Percentiles rank a stretch among this genome's conserved stretches.
These are phyloP conservation scores for Melanophora roralis DNA, from an alignment of 2,888 invertebrate genomes.

Conservation along the genomic window DNA sequence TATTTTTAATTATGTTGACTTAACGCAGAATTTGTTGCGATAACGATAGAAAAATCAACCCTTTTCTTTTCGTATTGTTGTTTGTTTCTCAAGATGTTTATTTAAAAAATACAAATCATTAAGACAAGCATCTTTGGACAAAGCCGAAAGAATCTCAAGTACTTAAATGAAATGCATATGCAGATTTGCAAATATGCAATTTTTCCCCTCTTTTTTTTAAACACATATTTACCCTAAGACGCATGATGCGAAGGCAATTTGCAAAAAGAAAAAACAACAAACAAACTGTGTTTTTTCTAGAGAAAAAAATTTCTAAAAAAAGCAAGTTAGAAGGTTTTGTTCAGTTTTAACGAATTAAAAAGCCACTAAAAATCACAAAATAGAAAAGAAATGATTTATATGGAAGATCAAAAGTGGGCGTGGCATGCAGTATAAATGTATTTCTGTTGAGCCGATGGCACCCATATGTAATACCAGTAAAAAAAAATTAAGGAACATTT, in stretches of 20 bases:
- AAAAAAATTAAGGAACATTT: too few relatives aligned
- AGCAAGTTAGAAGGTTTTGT: too few relatives aligned
- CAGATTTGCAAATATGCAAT: neutral
- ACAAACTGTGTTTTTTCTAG: too few relatives aligned
- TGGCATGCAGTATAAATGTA: too few relatives aligned
- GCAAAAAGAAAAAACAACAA: too few relatives aligned
- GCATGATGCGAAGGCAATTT: neutral
- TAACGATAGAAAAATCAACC: neutral
- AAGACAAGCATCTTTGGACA: constrained; percentile 34
- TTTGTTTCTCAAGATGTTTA: constrained; percentile 7
- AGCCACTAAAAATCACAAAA: too few relatives aligned
- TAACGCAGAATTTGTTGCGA: neutral
- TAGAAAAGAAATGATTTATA: too few relatives aligned
- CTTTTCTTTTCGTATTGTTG: neutral
- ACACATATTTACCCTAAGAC: constrained; percentile 5
- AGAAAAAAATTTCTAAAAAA: too few relatives aligned
- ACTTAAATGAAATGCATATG: neutral
- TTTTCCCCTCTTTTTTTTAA: constrained; percentile 5
- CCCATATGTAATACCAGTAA: too few relatives aligned
- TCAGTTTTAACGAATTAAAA: too few relatives aligned
- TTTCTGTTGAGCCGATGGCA: too few relatives aligned
- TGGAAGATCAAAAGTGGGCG: too few relatives aligned
- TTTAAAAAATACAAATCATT: constrained; percentile 42
- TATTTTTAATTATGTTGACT: constrained; percentile 24
- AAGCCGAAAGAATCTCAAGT: constrained; percentile 11